Conservation (phyloP, 2,113 vertebrate genomes). For the Balaenoptera acutorostrata region DNA sequence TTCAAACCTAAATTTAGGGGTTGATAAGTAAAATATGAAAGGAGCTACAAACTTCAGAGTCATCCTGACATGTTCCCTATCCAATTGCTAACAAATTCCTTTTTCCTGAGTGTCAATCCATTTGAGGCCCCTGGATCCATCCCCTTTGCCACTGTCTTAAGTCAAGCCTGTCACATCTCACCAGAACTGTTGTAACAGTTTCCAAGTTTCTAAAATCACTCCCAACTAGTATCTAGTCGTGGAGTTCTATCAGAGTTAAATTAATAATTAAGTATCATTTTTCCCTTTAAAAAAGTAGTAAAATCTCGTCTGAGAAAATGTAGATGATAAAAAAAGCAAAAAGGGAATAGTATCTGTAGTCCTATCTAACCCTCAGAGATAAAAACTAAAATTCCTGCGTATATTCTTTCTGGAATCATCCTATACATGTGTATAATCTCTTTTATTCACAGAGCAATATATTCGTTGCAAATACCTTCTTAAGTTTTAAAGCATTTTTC, state of each 20-base stretch:
- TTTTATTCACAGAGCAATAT: background rate
- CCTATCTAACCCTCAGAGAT: background rate
- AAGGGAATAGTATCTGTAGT: background rate
- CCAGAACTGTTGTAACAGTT: background rate
- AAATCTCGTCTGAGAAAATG: background rate
- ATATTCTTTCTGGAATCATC: background rate
- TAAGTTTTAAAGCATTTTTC: background rate
- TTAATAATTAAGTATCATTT: background rate
- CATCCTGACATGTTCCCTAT: background rate
- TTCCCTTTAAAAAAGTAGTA: background rate
- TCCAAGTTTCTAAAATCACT: background rate
- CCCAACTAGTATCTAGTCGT: background rate
- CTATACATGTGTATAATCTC: background rate
- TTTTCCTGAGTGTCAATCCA: background rate
- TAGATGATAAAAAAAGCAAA: background rate
- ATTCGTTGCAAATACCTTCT: background rate
- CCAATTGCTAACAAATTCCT: background rate
- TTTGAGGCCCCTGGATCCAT: background rate
- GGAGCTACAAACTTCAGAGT: constrained; percentile 50
- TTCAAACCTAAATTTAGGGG: constrained; percentile 56
- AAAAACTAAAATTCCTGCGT: background rate
- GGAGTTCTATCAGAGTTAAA: background rate
- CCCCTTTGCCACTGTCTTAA: background rate
- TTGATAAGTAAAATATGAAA: constrained; percentile 48
- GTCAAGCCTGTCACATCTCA: background rate